These are phyloP conservation scores for Helogale parvula DNA, from an alignment of 2,113 vertebrate species.

Conservation along the genomic window DNA sequence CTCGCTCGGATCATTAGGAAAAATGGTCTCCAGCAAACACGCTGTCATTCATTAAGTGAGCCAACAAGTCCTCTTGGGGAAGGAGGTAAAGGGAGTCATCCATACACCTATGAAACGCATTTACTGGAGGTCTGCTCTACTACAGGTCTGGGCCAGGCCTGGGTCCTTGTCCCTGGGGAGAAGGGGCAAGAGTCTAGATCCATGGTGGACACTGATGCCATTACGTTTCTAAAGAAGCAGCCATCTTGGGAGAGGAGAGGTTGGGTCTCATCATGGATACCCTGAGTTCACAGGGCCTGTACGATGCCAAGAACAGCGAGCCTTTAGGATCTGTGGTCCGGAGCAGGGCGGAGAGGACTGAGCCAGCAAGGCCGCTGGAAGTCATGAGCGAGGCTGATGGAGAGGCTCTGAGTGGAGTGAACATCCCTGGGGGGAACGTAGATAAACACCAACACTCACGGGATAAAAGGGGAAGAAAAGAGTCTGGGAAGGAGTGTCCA, in stretches of 20 bases:
- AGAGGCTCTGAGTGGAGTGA: background rate
- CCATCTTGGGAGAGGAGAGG: background rate
- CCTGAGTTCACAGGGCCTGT: background rate
- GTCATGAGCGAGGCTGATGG: accelerated
- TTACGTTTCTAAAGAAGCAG: background rate
- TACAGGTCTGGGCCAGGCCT: background rate
- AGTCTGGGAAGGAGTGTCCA: background rate
- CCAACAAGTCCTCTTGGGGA: background rate
- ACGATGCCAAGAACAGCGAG: background rate
- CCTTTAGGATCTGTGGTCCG: background rate
- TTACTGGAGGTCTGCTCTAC: background rate
- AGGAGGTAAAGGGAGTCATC: background rate
- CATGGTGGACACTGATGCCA: background rate
- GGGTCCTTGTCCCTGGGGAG: background rate
- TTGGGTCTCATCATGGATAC: background rate
- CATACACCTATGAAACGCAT: background rate
- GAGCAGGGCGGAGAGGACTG: background rate
- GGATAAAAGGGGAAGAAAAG: background rate
- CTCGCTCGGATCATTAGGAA: background rate
- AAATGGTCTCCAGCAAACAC: background rate
- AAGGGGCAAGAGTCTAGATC: background rate
- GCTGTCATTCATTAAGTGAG: background rate
- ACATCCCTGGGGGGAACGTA: accelerated
- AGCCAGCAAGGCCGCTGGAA: background rate
- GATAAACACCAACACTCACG: background rate